A percentile compares a stretch with the other conserved stretches of the same genome.
phyloP scores from a whole-genome alignment of 2,113 vertebrate species.

The Gila orcuttii region DNA sequence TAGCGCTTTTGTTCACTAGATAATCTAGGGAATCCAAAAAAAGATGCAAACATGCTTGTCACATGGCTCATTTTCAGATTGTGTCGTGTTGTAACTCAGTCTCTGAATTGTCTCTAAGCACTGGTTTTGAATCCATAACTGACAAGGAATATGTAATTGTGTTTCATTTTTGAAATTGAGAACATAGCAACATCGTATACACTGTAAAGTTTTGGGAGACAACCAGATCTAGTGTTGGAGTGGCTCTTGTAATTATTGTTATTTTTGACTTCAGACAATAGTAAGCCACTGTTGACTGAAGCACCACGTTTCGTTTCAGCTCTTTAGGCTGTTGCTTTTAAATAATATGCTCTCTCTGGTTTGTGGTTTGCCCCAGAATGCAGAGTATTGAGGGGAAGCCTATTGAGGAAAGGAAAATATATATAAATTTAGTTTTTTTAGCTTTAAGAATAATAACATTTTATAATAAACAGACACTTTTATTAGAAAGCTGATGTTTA shows the following conservation, averaged over 20 bases:
- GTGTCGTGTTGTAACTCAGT: not conserved
- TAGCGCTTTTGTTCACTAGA: not conserved
- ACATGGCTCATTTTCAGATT: not conserved
- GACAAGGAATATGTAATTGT: not conserved
- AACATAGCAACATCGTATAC: not conserved
- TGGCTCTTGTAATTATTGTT: not conserved
- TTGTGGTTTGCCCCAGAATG: not conserved
- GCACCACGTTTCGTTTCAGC: not conserved
- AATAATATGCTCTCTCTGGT: not conserved
- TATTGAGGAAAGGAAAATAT: not conserved
- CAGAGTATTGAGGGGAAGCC: not conserved
- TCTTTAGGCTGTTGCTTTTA: not conserved
- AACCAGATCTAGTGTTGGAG: not conserved
- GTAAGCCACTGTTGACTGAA: not conserved
- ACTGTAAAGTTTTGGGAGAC: not conserved
- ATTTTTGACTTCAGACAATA: not conserved
- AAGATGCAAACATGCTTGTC: not conserved
- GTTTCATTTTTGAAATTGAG: not conserved
- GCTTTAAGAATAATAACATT: too few species aligned
- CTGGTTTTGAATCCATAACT: not conserved
- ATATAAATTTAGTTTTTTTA: too few species aligned
- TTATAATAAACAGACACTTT: too few species aligned
- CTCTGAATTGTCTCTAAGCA: not conserved
- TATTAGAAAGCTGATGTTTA: too few species aligned
- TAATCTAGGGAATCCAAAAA: not conserved